Evolutionary conservation across 2,113 vertebrate species (phyloP), one percentile per base, ranked within the genome.

Genomic region (Chionodraco myersi): DNA sequence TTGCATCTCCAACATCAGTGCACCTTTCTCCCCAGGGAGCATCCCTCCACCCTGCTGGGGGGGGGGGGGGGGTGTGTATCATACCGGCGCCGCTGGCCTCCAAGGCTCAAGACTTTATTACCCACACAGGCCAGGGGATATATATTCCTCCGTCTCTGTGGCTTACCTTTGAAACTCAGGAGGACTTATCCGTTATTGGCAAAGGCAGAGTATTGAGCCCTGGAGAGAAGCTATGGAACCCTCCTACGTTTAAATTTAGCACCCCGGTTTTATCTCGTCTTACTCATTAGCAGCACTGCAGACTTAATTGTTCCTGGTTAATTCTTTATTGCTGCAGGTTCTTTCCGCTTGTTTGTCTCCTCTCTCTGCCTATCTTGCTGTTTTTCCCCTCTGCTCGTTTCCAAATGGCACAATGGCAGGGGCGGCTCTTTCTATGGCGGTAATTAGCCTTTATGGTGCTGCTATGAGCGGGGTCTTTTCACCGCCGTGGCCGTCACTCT

Each of bases 371-470:
- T 79, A 23, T 76, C 15, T 23, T 45, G 79, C 72, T 72, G 57
- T 79, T 77, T 85, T 80, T 83, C 80, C 36, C 64, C 68, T 49
- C 67, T 81, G 85, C 77, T 95, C 92, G 94, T 78, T 95, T 95
- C 95, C 94, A 96, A 96, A 94, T 94, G 92, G 94, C 81, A 88
- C 81, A 88, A 86, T 86, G 61, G 84, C 96, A 92, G 94, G 90
- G 93, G 90, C 89, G 92, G 92, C 94, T 84, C 82, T 94, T 96
- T 96, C 93, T 96, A 93, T 94, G 94, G 94, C 93, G 95, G 96
- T 97, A 98, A 98, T 97, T 96, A 96, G 95, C 91, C 95, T 97
- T 97, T 96, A 96, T 97, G 95, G 95, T 95, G 92, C 92, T 96
- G 95, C 95, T 96, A 96, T 90, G 93, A 94, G 90, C 67, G 21